Base-by-base conservation (phyloP, 1,140 invertebrate species). In the Frieseomelitta varia region DNA sequence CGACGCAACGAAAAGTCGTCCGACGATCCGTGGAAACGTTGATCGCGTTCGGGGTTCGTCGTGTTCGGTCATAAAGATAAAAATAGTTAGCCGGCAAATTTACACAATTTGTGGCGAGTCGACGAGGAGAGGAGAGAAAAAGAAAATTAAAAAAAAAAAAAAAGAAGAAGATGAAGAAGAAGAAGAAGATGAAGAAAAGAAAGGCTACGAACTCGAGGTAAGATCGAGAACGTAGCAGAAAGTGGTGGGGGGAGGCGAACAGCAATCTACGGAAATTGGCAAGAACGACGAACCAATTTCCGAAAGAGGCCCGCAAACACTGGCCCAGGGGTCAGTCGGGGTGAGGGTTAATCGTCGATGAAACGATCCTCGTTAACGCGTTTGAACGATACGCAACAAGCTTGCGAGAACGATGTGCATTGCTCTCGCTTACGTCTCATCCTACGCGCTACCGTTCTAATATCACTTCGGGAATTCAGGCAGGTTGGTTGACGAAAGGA, bases 341-440 rank as follows among this genome's bases (percentile, higher is more conserved):
- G 92, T 90, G 91, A 92, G 93, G 93, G 91, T 94, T 94, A 94
- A 94, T 94, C 93, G 93, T 86, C 91, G 92, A 92, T 93, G 93
- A 94, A 94, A 92, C 88, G 93, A 93, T 91, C 87, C 93, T 94
- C 93, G 94, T 94, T 94, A 94, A 94, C 93, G 93, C 92, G 91
- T 85, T 80, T 74, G 89, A 80, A 17, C 88, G 90, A 92, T 93
- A 91, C 92, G 82, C 85, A 71, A 83, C 69, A 80, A 68, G 65
- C 58, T 82, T 78, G 86, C 69, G 84, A 89, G 86, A 89, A 76
- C 39, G 27, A 39, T 63, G 74, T 58, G 34, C 87, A 76, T 81
- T 81, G 85, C 78, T 72, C 79, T 88, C 79, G 84, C 80, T 85
- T n/a, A 79, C 79, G 30, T 19, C 30, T 56, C 67, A n/a, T 75